A percentile compares a stretch with the other conserved stretches of the same genome.
phyloP scores from a whole-genome alignment of 2,888 invertebrate genomes.

The Plemyria rubiginata region DNA sequence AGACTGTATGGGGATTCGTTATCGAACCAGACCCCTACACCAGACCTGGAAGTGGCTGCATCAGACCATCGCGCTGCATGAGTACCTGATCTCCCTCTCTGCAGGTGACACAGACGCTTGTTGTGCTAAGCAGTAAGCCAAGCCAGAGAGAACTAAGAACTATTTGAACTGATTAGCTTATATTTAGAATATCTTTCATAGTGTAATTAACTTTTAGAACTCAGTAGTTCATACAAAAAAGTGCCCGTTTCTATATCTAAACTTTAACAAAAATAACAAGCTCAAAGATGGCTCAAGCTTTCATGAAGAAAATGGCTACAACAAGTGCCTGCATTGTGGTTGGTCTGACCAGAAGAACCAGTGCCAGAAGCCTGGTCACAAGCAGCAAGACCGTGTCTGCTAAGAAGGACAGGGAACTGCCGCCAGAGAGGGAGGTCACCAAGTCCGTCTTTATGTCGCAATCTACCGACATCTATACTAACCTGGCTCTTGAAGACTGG shows the following conservation, averaged over 20 bases:
- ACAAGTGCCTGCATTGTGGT: slow-evolving; percentile 70
- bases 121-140: slow-evolving; percentile 61
- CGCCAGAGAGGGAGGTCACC: slow-evolving; percentile 84
- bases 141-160: slow-evolving; percentile 51
- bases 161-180: slow-evolving; percentile 54
- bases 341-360: slow-evolving; percentile 70
- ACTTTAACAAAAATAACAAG: slow-evolving; percentile 40
- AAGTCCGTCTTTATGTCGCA: slow-evolving; percentile 97
- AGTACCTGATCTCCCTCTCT: slow-evolving; percentile 92
- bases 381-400: slow-evolving; percentile 55
- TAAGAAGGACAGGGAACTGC: slow-evolving; percentile 62
- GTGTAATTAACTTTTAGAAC: slow-evolving; percentile 66
- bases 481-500: slow-evolving; percentile 98
- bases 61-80: slow-evolving; percentile 94
- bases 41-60: slow-evolving; percentile 98
- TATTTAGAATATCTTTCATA: slow-evolving; percentile 29
- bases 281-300: slow-evolving; percentile 76
- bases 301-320: slow-evolving; percentile 73
- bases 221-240: slow-evolving; percentile 80
- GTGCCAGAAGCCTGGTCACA: slow-evolving; percentile 64
- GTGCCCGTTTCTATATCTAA: slow-evolving; percentile 64
- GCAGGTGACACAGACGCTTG: slow-evolving; percentile 88
- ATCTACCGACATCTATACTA: slow-evolving; percentile 95
- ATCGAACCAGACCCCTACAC: slow-evolving; percentile 94
- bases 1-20: slow-evolving; percentile 95